Conservation (phyloP, 2,113 vertebrate genomes). For the Pycnonotus jocosus region DNA sequence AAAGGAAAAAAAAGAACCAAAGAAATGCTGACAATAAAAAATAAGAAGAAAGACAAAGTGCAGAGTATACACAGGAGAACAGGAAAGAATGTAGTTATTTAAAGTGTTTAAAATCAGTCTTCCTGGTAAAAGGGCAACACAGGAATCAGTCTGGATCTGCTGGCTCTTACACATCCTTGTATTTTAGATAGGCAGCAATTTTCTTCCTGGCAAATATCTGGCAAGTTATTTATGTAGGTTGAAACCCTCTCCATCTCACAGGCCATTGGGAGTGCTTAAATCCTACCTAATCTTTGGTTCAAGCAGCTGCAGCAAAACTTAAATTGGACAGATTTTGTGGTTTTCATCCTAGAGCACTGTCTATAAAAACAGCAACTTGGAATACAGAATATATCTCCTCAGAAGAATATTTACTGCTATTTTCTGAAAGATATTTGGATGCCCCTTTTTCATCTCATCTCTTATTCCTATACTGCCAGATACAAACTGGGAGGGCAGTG, state of each 20-base stretch:
- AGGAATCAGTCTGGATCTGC: background rate
- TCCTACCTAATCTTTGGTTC: background rate
- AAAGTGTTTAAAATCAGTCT: slow-evolving; percentile 9
- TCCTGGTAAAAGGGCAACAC: background rate
- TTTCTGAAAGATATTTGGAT: background rate
- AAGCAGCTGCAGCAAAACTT: background rate
- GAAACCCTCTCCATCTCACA: background rate
- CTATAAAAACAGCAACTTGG: background rate
- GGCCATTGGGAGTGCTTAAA: background rate
- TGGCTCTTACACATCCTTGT: background rate
- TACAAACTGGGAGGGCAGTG: background rate
- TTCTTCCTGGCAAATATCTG: background rate
- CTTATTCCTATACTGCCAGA: background rate
- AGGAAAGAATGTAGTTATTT: background rate
- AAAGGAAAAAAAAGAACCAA: background rate
- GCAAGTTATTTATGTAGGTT: background rate
- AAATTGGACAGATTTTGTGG: background rate
- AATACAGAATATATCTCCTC: background rate
- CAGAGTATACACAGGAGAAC: background rate
- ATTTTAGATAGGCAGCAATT: background rate
- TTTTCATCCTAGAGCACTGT: background rate
- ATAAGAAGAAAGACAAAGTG: background rate
- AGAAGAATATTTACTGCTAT: background rate
- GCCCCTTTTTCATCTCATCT: background rate
- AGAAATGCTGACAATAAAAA: background rate